Base-by-base conservation (phyloP, 2,888 invertebrate species). In the Tetropium fuscum region DNA sequence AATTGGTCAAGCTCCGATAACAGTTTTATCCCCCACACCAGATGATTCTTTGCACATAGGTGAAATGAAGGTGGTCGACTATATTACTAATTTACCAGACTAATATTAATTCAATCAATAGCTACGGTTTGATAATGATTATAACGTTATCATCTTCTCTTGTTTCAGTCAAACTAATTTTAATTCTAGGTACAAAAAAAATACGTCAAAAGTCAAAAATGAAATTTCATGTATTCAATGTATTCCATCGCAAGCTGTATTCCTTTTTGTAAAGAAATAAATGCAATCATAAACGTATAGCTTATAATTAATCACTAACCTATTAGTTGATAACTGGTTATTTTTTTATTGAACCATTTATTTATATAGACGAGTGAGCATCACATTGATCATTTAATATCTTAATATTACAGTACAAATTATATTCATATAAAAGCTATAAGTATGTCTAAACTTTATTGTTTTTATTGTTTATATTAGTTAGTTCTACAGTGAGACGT, bases 381-480 rank as follows among this genome's bases (percentile, higher is more conserved):
- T 68, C 70, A 68, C 68, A 65, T 68, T 64, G 53, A 64, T 63
- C 54, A 51, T 60, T 57, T 57, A 58, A 48, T 57, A 53, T 30
- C 51, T 60, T 60, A 53, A 55, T 36, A 53, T 59, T 60, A 61
- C 59, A 66, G 57, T 63, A 61, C 59, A 66, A 63, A 66, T 66
- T 54, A 59, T 58, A 60, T 57, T 54, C 67, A 67, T 67, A 67
- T 67, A 67, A 67, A 67, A 67, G 67, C 67, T 67, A 66, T 57
- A 53, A n/a, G 49, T 53, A 60, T 36, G 49, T 53, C 63, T 67
- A 67, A 58, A 19, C 30, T 54, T 65, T 64, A 64, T 66, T 60
- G 64, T 66, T 60, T 58, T 56, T 53, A 54, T 45, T 54, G 58
- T 58, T 38, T 54, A 53, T 51, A 43, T 58, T 51, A 53, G 60